Base-by-base conservation (phyloP, 1,140 invertebrate species). In the Zaprionus lachaisei region DNA sequence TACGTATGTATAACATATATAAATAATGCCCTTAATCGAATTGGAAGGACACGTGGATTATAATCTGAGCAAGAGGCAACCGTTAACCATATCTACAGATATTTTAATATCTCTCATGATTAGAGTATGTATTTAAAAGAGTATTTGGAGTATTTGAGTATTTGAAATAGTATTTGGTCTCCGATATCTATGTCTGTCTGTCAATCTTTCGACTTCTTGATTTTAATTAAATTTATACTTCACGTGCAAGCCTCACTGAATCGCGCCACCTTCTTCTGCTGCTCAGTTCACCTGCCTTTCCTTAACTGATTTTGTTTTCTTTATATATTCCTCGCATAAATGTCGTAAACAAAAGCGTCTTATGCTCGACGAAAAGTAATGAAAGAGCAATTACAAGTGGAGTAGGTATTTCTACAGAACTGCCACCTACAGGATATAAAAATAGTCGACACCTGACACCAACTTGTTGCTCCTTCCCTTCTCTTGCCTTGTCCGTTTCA, bases 191-290 rank as follows among this genome's bases (percentile, higher is more conserved):
- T 5, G 22, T 41, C 17, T 15, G 14, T 55, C 1, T 5, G 22
- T 41, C 17, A 20, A 15, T 65, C 1, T 15, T 64, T 1, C 26
- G 22, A 55, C 54, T 66, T 66, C 54, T 85, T 68, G 58, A 57
- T 64, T 66, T 62, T 84, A 84, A 84, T 84, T 81, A 81, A 80
- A 81, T 85, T 84, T 81, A 24, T 64, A 55, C 58, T 74, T 71
- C 28, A 31, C 28, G 7, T 31, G 28, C 28, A 31, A 31, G 28
- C 28, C 49, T 66, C 47, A 24, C 4, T 11, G 9, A 20, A n/a
- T 58, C 56, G 5, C 26, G 5, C 26, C 26, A 6, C 26, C 12
- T n/a, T 12, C 47, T 22, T 12, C 47, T 12, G 7, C 11, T 47
- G 44, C 44, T 28, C 26, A 28, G 5, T 28, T 20, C 20, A 38